Percentiles rank a stretch among this genome's conserved stretches.
Conservation (phyloP, 2,797 vertebrate genomes). For the Poecile montanus region DNA sequence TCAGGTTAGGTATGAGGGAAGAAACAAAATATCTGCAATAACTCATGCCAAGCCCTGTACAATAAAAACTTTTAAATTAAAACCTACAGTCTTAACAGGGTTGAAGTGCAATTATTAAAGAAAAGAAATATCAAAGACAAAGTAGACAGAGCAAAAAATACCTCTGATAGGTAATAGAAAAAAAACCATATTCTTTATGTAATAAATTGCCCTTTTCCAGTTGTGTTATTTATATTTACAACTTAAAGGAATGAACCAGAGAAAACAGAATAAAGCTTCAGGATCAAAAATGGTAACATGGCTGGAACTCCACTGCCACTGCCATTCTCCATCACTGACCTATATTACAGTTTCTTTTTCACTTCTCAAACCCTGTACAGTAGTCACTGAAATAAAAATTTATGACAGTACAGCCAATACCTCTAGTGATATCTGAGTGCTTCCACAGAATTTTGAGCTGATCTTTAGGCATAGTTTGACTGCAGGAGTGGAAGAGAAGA, state of each 20-base stretch:
- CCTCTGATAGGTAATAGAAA: fast-evolving
- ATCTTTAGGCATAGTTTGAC: not conserved
- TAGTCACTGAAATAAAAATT: not conserved
- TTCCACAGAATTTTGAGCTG: not conserved
- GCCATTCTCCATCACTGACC: not conserved
- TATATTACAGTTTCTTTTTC: not conserved
- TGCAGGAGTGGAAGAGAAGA: not conserved
- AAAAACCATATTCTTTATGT: not conserved
- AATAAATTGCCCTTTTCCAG: not conserved
- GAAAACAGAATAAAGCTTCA: not conserved
- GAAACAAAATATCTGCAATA: not conserved
- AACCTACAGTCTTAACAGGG: not conserved
- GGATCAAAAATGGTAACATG: not conserved
- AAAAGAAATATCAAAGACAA: not conserved
- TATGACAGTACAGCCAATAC: not conserved
- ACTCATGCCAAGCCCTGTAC: not conserved
- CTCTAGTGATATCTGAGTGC: not conserved
- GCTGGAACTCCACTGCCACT: not conserved
- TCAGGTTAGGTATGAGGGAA: not conserved
- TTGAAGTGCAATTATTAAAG: not conserved
- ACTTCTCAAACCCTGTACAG: not conserved
- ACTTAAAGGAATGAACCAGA: not conserved
- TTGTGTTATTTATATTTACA: not conserved
- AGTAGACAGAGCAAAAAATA: not conserved
- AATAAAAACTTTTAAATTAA: not conserved